Conservation (phyloP, 1,140 invertebrate genomes). For the Macrostomum lignano region DNA sequence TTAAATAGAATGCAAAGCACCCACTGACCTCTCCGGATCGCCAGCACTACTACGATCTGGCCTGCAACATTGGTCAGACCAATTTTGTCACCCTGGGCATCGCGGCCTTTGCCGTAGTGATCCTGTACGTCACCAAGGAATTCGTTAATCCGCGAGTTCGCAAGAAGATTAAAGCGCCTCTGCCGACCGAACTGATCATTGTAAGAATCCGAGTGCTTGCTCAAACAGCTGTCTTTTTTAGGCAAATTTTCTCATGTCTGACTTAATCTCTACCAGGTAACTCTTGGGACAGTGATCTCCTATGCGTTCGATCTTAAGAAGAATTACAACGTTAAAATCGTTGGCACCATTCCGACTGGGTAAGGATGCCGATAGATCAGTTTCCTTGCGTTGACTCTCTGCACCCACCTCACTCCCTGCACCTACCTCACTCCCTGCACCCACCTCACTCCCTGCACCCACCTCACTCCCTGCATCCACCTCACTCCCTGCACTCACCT, state of each 20-base stretch:
- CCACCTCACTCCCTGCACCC: no score
- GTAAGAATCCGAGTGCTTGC: no score
- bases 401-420: no score
- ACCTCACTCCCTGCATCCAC: no score
- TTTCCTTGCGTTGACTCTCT: no score
- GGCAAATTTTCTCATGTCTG: background rate
- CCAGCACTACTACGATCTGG: conserved; percentile 20
- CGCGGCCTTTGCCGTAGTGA: conserved; percentile 38
- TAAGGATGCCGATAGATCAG: conserved; percentile 14
- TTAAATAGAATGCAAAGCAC: no score
- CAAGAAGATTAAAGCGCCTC: conserved; percentile 39
- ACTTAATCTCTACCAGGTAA: no score
- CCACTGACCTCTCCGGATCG: no score
- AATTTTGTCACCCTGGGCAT: conserved; percentile 33
- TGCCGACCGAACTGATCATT: conserved; percentile 55
- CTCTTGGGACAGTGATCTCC: conserved; percentile 13
- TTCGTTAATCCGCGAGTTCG: conserved; percentile 42
- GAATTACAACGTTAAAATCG: conserved; percentile 10
- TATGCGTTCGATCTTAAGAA: conserved; percentile 11
- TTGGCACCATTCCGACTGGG: conserved; percentile 24
- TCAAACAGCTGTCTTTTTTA: no score
- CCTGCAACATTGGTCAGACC: conserved; percentile 16
- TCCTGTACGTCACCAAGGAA: conserved; percentile 48
- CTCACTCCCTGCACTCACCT: no score
- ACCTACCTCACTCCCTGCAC: no score